A percentile compares a stretch with the other conserved stretches of the same genome.
These are phyloP conservation scores for Ectropis crepuscularia DNA, from an alignment of 2,888 invertebrate species.

Conservation along the genomic window DNA sequence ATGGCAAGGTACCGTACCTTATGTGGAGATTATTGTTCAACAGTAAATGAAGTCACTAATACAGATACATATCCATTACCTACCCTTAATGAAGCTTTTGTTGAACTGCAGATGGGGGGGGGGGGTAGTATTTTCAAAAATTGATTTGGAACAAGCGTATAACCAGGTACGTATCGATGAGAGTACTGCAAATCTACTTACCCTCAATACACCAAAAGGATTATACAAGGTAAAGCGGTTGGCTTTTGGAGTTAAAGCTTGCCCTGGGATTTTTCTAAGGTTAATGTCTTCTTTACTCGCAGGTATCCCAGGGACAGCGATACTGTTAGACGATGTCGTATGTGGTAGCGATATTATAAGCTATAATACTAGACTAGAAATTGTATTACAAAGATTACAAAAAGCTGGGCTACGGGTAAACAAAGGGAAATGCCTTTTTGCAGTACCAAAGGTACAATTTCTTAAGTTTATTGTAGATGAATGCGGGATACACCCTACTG, in stretches of 20 bases:
- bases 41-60: not conserved
- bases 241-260: not conserved
- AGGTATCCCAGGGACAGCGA: too few relatives aligned
- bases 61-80: not conserved
- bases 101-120: not conserved
- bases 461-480: too few relatives aligned
- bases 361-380: too few relatives aligned
- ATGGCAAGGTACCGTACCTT: not conserved
- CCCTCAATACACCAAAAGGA: not conserved
- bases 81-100: too few relatives aligned
- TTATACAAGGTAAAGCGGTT: not conserved
- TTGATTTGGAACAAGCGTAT: not conserved
- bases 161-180: not conserved
- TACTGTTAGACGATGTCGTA: too few relatives aligned
- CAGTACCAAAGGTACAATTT: too few relatives aligned
- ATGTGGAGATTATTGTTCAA: not conserved
- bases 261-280: not conserved
- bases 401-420: too few relatives aligned
- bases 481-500: too few relatives aligned
- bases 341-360: too few relatives aligned
- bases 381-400: too few relatives aligned
- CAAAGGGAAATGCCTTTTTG: too few relatives aligned
- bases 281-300: not conserved
- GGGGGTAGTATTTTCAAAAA: not conserved
- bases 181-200: too few relatives aligned